Conservation (phyloP, 2,888 invertebrate genomes). For the Sericinus montela region DNA sequence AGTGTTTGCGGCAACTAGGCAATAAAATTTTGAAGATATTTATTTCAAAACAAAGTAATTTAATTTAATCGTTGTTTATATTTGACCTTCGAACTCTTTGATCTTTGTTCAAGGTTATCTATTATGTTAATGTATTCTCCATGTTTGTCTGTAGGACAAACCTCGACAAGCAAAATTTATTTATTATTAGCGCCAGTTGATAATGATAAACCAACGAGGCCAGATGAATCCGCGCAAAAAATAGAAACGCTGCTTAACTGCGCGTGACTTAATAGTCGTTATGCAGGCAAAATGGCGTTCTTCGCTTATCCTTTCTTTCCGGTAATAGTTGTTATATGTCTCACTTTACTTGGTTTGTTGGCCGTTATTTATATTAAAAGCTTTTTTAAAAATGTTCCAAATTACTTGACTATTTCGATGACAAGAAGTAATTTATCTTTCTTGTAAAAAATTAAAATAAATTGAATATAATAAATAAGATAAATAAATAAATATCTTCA, state of each 20-base stretch:
- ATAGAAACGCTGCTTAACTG: conserved; percentile 71
- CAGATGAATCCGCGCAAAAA: conserved; percentile 72
- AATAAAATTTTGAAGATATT: background rate
- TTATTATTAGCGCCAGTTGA: conserved; percentile 68
- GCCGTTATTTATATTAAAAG: conserved; percentile 61
- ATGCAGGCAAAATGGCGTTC: conserved; percentile 69
- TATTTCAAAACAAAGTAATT: no score
- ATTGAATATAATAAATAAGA: no score
- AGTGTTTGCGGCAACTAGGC: conserved; percentile 36
- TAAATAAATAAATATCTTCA: no score
- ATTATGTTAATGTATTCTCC: conserved; percentile 36
- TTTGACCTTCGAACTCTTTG: conserved; percentile 25
- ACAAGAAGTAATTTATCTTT: no score
- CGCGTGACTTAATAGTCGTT: conserved; percentile 71
- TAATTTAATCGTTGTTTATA: no score
- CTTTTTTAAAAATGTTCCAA: conserved; percentile 59
- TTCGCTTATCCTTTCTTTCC: conserved; percentile 50
- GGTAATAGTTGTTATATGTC: conserved; percentile 33
- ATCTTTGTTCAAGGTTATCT: conserved; percentile 57
- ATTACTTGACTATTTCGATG: conserved; percentile 58
- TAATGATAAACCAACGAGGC: conserved; percentile 77
- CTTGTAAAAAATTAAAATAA: no score
- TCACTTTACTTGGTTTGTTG: conserved; percentile 49
- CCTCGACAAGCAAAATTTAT: conserved; percentile 57
- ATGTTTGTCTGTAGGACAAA: conserved; percentile 43